Percentiles rank a stretch among this genome's conserved stretches.
phyloP scores from a whole-genome alignment of 2,888 invertebrate genomes.

The Lordiphosa andalusiaca region DNA sequence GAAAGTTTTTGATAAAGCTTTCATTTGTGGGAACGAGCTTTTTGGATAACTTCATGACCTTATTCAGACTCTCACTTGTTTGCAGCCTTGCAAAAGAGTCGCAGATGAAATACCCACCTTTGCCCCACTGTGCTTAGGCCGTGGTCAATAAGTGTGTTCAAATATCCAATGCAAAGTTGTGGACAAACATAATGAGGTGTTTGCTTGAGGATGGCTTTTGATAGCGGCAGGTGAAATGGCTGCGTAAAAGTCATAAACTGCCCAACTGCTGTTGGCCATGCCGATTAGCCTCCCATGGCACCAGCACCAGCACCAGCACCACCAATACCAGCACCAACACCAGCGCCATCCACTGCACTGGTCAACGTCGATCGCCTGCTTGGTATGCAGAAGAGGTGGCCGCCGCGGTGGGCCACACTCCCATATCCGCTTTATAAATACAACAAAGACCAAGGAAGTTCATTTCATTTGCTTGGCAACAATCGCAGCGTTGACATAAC shows the following conservation, averaged over 20 bases:
- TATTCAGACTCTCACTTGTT: too few relatives aligned
- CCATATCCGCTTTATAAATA: constrained; percentile 80
- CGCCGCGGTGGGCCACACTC: constrained; percentile 22
- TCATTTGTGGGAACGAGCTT: too few relatives aligned
- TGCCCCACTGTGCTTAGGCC: constrained; percentile 15
- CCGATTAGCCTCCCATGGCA: constrained; percentile 24
- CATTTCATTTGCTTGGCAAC: constrained; percentile 75
- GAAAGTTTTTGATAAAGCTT: too few relatives aligned
- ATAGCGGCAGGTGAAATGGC: constrained; percentile 61
- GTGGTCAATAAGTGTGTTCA: background rate
- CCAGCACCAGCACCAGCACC: background rate
- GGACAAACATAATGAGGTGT: constrained; percentile 44
- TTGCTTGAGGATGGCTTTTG: constrained; percentile 9
- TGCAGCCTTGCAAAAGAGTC: too few relatives aligned
- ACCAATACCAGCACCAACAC: constrained; percentile 1
- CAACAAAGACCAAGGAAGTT: constrained; percentile 78
- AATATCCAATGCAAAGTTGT: too few relatives aligned
- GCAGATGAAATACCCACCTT: too few relatives aligned
- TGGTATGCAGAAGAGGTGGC: constrained; percentile 50
- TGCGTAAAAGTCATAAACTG: constrained; percentile 65
- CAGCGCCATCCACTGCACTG: background rate
- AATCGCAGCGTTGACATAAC: constrained; percentile 70
- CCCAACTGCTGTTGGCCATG: constrained; percentile 37
- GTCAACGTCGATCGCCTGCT: constrained; percentile 11
- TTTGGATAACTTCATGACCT: too few relatives aligned